Percentiles rank a stretch among this genome's conserved stretches.
Conservation (phyloP, 1,140 invertebrate species). For the Aphis gossypii region DNA sequence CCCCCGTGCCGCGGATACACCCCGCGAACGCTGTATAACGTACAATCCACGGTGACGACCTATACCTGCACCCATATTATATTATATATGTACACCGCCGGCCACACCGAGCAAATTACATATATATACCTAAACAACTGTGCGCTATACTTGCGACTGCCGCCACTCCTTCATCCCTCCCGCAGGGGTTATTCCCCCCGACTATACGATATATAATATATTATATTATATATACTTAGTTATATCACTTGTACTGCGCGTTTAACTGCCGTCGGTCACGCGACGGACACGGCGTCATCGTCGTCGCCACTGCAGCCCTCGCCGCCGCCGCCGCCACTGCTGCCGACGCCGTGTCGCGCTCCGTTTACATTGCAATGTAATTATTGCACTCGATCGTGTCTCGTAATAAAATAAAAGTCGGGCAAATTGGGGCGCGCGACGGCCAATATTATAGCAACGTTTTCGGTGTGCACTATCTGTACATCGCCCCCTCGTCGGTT, state of each 20-base stretch:
- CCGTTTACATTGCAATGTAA: neutral
- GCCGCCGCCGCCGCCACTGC: neutral
- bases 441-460: neutral
- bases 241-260: neutral
- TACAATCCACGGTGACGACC: neutral
- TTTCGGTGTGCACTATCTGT: neutral
- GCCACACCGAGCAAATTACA: neutral
- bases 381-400: constrained; percentile 23
- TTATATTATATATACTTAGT: neutral
- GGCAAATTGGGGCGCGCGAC: neutral
- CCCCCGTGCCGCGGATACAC: neutral
- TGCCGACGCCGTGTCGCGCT: constrained; percentile 28
- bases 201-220: neutral
- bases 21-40: neutral
- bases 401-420: neutral
- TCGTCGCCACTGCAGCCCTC: too few species aligned
- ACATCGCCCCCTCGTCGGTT: neutral
- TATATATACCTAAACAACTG: neutral
- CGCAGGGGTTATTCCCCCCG: neutral
- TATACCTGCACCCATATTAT: neutral
- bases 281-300: neutral
- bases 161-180: neutral
- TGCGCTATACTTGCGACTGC: neutral
- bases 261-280: constrained; percentile 20
- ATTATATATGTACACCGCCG: neutral